These are phyloP conservation scores for Caloenas nicobarica DNA, from an alignment of 2,113 vertebrate genomes.

Conservation along the genomic window DNA sequence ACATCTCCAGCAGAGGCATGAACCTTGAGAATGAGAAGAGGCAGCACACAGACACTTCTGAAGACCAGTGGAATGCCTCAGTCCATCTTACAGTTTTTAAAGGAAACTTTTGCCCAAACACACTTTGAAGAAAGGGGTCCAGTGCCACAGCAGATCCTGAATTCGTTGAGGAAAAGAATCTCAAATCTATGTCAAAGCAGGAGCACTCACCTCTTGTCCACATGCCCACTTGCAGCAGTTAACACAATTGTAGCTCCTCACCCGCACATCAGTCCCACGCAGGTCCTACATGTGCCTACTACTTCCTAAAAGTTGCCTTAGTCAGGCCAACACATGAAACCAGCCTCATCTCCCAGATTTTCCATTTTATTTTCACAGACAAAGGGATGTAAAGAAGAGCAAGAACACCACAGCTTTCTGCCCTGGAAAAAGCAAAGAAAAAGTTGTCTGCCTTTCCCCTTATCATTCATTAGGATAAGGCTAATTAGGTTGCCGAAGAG, in stretches of 20 bases:
- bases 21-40: not conserved
- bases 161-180: not conserved
- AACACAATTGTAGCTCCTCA: not conserved
- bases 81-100: not conserved
- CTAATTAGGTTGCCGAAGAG: not conserved
- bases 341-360: not conserved
- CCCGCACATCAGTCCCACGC: not conserved
- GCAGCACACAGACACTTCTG: not conserved
- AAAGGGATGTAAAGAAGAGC: not conserved
- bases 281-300: not conserved
- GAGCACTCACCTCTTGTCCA: not conserved
- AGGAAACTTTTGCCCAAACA: not conserved
- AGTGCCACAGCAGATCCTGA: not conserved
- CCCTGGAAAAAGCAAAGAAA: not conserved
- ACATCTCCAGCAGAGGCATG: not conserved
- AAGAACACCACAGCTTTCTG: not conserved
- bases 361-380: not conserved
- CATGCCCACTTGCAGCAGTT: fast-evolving
- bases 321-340: not conserved
- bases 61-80: not conserved
- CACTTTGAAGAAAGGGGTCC: not conserved
- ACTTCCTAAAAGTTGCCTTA: not conserved
- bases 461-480: not conserved
- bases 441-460: not conserved
- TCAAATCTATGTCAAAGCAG: not conserved